Percentiles rank a stretch among this genome's conserved stretches.
These are phyloP conservation scores for Tetheella fluctuosa DNA, from an alignment of 2,888 invertebrate genomes.

Conservation along the genomic window DNA sequence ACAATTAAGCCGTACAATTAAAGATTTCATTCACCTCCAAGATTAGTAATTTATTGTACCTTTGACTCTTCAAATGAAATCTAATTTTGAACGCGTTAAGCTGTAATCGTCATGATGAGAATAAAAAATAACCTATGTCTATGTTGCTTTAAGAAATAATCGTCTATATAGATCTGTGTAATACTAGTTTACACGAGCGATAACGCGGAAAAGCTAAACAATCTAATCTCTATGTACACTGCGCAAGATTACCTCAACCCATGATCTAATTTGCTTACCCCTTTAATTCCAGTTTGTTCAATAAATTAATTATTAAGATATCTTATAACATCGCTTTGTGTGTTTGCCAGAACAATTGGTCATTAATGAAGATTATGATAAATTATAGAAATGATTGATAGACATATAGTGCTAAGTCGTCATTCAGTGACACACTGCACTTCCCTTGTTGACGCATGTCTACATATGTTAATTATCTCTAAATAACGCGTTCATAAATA, in stretches of 20 bases:
- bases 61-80: neutral
- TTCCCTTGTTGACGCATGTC: neutral
- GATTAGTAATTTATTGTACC: neutral
- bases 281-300: neutral
- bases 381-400: no score
- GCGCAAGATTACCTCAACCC: neutral
- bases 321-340: neutral
- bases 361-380: neutral
- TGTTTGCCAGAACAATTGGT: neutral
- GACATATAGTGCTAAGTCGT: neutral
- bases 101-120: neutral
- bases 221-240: neutral
- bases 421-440: neutral
- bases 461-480: constrained; percentile 4
- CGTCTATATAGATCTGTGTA: neutral
- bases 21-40: neutral
- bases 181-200: neutral
- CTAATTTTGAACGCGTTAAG: no score
- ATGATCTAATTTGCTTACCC: no score
- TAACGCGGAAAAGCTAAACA: neutral
- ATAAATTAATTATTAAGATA: neutral
- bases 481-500: neutral
- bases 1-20: constrained; percentile 1
- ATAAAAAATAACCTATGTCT: neutral
- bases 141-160: neutral